Base-by-base conservation (phyloP, 1,140 invertebrate genomes). In the Aphelinus certus region DNA sequence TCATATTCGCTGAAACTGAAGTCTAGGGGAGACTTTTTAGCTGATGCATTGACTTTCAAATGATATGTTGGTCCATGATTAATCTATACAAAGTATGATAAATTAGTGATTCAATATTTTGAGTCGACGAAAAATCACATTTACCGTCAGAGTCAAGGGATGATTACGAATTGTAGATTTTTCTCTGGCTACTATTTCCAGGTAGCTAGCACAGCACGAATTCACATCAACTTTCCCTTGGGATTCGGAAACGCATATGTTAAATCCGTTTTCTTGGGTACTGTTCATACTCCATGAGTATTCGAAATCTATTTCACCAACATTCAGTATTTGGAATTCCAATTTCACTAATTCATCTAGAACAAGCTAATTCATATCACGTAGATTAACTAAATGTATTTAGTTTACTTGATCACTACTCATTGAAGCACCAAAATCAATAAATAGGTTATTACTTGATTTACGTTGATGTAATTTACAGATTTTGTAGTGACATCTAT, bases 1-100 rank as follows among this genome's bases (percentile, higher is more conserved):
- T 89, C 78, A 62, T 86, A 84, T 46, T 79, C 73, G 43, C 57
- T 69, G 70, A 88, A 87, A 53, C 83, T 88, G 66, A 89, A 88
- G 46, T 83, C 80, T 47, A 84, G 65, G 2, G 76, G 69, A 0
- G 82, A 65, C 61, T 78, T 79, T 53, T 75, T 81, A 0, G 80
- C 82, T 2, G 63, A 75, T 7, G 82, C 83, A 67, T 79, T 84
- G 0, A 89, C 58, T 46, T 82, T 68, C 9, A 89, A 73, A n/a
- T 71, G 76, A 70, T 87, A 88, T 2, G 76, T 81, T 3, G 87
- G 84, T 0, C 88, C 88, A 69, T 83, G 82, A 46, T 79, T 77
- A 56, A 89, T 84, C 60, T 74, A 26, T 26, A 26, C 26, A 26
- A 26, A 26, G 10, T 69, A 53, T 73, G 1, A 57, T 62, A 57